phyloP scores from a whole-genome alignment of 2,113 vertebrate genomes.

The Plectropomus leopardus region DNA sequence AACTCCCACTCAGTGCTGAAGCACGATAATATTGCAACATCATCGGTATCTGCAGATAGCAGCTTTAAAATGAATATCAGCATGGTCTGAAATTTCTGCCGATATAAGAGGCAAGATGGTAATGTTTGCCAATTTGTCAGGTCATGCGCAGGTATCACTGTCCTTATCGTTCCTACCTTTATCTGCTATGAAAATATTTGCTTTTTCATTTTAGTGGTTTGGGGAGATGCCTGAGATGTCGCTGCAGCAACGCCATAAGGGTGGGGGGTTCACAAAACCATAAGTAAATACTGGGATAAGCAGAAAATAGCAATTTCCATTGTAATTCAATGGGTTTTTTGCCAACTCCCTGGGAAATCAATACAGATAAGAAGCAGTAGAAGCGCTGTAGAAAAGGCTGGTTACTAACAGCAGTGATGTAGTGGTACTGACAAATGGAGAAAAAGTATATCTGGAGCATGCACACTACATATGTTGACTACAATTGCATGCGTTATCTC shows the following conservation, averaged over 20 bases:
- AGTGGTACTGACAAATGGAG: background rate
- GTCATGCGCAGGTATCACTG: background rate
- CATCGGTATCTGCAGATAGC: no score
- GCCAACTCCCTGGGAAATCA: constrained; percentile 12
- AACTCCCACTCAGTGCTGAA: no score
- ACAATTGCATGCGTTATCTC: background rate
- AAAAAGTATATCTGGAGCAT: background rate
- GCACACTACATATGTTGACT: background rate
- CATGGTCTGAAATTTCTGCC: no score
- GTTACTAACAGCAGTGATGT: background rate
- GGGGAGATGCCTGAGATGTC: background rate
- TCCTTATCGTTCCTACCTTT: background rate
- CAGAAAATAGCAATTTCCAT: constrained; percentile 25
- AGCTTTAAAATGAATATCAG: no score
- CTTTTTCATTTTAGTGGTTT: background rate
- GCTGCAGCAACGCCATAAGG: background rate
- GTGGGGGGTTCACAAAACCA: background rate
- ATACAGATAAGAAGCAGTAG: constrained; percentile 29
- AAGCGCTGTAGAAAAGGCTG: background rate
- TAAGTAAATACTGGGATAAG: constrained; percentile 6
- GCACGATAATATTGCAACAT: no score
- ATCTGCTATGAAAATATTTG: constrained; percentile 15
- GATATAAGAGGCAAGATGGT: no score
- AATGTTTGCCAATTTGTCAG: background rate
- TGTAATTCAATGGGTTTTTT: constrained; percentile 10